Conservation (phyloP, 2,797 vertebrate genomes). For the Sebastes umbrosus region DNA sequence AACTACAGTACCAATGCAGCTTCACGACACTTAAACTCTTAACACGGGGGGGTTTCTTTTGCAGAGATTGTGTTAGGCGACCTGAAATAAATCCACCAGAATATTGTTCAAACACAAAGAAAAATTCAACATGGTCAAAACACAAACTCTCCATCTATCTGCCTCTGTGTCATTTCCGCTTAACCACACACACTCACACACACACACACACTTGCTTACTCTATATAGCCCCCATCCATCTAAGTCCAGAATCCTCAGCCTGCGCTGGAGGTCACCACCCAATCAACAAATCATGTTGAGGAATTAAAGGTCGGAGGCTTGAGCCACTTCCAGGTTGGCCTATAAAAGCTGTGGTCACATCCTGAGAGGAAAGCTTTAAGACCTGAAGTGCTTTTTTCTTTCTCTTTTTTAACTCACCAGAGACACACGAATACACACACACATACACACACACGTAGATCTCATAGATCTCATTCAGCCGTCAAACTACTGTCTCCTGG, state of each 20-base stretch:
- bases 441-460: conserved; percentile 11
- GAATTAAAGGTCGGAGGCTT: conserved; percentile 43
- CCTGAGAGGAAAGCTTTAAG: conserved; percentile 31
- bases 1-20: neutral
- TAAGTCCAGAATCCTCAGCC: neutral
- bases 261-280: conserved; percentile 22
- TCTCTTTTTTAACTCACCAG: conserved; percentile 38
- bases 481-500: conserved; percentile 59
- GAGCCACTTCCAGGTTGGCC: conserved; percentile 36
- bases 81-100: neutral
- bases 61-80: neutral
- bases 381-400: conserved; percentile 14
- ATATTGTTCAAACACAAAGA: neutral
- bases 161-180: neutral
- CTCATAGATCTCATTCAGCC: conserved; percentile 54
- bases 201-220: neutral
- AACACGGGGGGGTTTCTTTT: neutral
- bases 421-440: conserved; percentile 32
- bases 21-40: neutral
- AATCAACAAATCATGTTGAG: conserved; percentile 27
- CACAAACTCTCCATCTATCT: neutral
- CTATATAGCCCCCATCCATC: conserved; percentile 5
- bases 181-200: neutral
- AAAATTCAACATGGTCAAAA: neutral
- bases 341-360: conserved; percentile 47